Evolutionary conservation across 2,888 invertebrate genomes (phyloP).

Genomic region (Drosophila koepferae): DNA sequence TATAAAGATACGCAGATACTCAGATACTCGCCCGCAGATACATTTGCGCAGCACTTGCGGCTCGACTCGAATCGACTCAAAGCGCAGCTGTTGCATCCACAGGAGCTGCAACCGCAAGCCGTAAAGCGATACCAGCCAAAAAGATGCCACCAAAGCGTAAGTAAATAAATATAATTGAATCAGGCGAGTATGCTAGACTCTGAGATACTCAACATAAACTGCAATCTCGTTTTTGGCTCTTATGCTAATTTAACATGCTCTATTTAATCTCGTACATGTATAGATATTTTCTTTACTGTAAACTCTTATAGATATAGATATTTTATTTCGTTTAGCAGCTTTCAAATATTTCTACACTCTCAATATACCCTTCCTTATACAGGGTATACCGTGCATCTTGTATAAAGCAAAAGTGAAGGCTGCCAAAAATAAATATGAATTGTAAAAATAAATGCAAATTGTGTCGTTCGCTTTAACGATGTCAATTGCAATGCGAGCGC

Average conservation of each 20-base stretch:
- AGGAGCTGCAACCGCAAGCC: constrained; percentile 46
- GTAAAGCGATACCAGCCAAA: constrained; percentile 50
- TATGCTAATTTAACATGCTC: too few species aligned
- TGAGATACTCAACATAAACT: not conserved
- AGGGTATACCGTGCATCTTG: constrained; percentile 17
- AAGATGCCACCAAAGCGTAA: constrained; percentile 26
- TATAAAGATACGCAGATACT: constrained; percentile 4
- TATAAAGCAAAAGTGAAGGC: constrained; percentile 20
- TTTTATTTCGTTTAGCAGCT: too few species aligned
- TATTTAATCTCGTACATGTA: too few species aligned
- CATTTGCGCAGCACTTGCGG: constrained; percentile 61
- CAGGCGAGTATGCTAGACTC: not conserved
- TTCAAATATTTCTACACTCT: too few species aligned
- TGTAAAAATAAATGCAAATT: constrained; percentile 66
- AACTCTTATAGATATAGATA: too few species aligned
- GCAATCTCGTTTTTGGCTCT: too few species aligned
- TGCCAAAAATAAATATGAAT: constrained; percentile 35
- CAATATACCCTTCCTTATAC: not conserved
- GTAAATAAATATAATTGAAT: constrained; percentile 33
- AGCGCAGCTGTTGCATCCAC: constrained; percentile 48
- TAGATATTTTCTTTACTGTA: too few species aligned
- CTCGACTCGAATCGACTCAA: constrained; percentile 32
- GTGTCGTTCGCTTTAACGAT: constrained; percentile 62
- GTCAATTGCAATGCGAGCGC: constrained; percentile 66
- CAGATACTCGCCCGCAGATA: constrained; percentile 9